phyloP scores from a whole-genome alignment of 2,888 invertebrate species.

The Hartigia nigra region DNA sequence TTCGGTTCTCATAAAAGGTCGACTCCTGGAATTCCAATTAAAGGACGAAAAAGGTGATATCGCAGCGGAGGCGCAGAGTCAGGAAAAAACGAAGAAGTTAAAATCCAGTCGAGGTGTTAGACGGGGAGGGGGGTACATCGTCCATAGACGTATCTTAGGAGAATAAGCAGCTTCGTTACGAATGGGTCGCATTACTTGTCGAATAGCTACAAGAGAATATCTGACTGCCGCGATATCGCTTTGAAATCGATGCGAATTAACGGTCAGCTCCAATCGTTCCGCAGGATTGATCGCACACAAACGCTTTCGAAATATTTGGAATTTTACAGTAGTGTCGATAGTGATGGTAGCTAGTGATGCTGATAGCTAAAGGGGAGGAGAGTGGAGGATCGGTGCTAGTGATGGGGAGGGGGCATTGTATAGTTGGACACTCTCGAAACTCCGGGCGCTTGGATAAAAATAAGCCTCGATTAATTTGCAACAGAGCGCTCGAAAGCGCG shows the following conservation, averaged over 20 bases:
- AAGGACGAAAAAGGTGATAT: not conserved
- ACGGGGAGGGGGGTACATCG: too few relatives aligned
- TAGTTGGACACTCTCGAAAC: not conserved
- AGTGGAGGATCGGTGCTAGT: conserved; percentile 5
- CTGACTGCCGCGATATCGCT: not conserved
- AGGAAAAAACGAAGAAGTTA: not conserved
- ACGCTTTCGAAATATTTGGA: conserved; percentile 33
- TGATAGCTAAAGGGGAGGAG: conserved; percentile 9
- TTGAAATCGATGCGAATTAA: conserved; percentile 26
- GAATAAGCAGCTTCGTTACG: not conserved
- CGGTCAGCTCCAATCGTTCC: conserved; percentile 20
- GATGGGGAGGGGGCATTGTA: not conserved
- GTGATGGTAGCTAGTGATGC: conserved; percentile 6
- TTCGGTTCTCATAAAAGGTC: not conserved
- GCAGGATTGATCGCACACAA: conserved; percentile 31
- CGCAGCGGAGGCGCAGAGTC: not conserved
- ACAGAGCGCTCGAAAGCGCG: not conserved
- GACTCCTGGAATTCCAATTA: not conserved
- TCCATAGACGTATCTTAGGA: not conserved
- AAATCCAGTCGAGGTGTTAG: not conserved
- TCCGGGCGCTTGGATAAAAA: not conserved
- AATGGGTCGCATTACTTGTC: not conserved
- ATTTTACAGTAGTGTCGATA: conserved; percentile 13
- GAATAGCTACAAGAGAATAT: not conserved
- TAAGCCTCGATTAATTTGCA: conserved; percentile 4